Conservation (phyloP, 2,113 vertebrate genomes). For the Eulemur rufifrons region DNA sequence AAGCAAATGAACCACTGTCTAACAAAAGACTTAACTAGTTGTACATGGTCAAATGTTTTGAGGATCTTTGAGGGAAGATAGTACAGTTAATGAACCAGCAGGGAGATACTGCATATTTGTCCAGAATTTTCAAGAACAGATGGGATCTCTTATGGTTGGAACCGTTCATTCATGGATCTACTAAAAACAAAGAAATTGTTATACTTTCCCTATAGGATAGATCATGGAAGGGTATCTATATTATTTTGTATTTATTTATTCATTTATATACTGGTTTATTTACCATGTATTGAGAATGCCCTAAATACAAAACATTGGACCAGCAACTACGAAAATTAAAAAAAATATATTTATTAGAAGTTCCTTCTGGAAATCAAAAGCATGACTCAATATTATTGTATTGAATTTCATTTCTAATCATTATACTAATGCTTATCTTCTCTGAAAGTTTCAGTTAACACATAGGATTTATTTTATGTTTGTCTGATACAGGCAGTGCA, state of each 20-base stretch:
- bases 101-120: neutral
- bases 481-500: neutral
- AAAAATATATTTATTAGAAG: neutral
- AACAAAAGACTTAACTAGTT: neutral
- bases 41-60: neutral
- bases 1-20: constrained; percentile 22
- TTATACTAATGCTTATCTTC: neutral
- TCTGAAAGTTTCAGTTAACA: neutral
- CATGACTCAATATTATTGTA: neutral
- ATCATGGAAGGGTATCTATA: neutral
- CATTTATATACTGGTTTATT: neutral
- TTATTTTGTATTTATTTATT: neutral
- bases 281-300: neutral
- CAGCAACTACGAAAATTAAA: neutral
- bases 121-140: constrained; percentile 8
- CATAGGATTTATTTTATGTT: neutral
- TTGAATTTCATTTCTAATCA: neutral
- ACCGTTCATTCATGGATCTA: neutral
- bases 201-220: neutral
- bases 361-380: neutral
- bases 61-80: neutral
- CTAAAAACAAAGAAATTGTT: neutral
- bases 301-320: neutral
- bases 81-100: neutral
- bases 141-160: neutral